phyloP scores from a whole-genome alignment of 2,888 invertebrate genomes.

The Hipparchia sbordonii region DNA sequence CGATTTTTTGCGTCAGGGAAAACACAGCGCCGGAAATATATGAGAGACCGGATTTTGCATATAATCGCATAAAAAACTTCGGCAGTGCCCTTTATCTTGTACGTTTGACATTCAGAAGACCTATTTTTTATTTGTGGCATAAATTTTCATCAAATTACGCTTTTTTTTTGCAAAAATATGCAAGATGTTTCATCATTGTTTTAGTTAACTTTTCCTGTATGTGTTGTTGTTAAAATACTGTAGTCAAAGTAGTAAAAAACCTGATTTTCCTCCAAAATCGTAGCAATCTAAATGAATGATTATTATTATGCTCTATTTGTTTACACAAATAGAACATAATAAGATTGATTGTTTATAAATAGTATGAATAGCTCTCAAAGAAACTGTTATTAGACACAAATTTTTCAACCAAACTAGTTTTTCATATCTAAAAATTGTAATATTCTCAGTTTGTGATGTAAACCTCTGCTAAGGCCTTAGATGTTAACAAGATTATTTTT shows the following conservation, averaged over 20 bases:
- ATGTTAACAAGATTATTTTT: background rate
- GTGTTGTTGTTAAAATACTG: background rate
- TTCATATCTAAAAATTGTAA: background rate
- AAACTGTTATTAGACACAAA: background rate
- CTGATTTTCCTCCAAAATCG: constrained; percentile 10
- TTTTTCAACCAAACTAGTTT: background rate
- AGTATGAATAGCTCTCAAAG: background rate
- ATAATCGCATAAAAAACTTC: constrained; percentile 38
- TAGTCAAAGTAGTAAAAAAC: background rate
- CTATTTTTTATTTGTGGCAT: constrained; percentile 33
- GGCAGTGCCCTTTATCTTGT: constrained; percentile 40
- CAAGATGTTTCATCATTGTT: constrained; percentile 23
- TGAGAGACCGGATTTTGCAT: constrained; percentile 39
- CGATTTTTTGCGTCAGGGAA: constrained; percentile 32
- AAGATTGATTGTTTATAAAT: constrained; percentile 12
- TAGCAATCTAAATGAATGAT: background rate
- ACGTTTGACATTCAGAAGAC: constrained; percentile 42
- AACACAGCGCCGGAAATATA: constrained; percentile 39
- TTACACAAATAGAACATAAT: background rate
- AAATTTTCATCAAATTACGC: constrained; percentile 30
- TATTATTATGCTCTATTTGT: too few relatives aligned
- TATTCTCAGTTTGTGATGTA: background rate
- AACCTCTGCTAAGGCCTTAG: background rate
- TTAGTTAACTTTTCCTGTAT: constrained; percentile 22
- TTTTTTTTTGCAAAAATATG: constrained; percentile 24